Evolutionary conservation across 2,888 invertebrate genomes (phyloP), one percentile per base, ranked within the genome.

Genomic region (Amaurobius ferox): DNA sequence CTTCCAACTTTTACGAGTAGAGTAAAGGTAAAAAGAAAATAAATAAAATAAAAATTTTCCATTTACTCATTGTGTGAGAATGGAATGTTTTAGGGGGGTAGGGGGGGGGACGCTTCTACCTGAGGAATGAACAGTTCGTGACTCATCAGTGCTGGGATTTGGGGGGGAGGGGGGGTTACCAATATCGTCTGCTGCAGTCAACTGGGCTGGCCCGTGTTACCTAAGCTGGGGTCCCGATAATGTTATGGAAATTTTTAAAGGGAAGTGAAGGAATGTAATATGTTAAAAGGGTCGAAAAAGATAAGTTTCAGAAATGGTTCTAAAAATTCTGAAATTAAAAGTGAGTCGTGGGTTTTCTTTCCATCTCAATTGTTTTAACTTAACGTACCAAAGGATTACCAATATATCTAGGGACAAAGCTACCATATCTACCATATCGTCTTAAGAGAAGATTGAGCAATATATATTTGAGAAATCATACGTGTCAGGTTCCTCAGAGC

Each of bases 111-210:
- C 11, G 35, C 35, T 35, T 35, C 16, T 44, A 44, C 44, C 44
- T 44, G 44, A 44, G 44, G 44, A 44, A 44, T 44, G 44, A 44
- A 44, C 44, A 44, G 44, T 44, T 44, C 44, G 44, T 44, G 44
- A 44, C 44, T 44, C 44, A 44, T 44, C 44, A 35, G 44, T 16
- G 44, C 44, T 16, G 44, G 44, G 44, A n/a, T 44, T 11, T 35
- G 11, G 11, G 6, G 11, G 11, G 35, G 7, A n/a, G 44, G 6
- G 44, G 44, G 44, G 44, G 44, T 2, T 6, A n/a, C 16, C 2
- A 44, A n/a, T n/a, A 13, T 13, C 9, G 16, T 13, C 2, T 11
- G 2, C 44, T 44, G 44, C 44, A 44, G 44, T 44, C 44, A 44
- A 11, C 44, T 44, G 16, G 44, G 44, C 2, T 44, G 44, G 44